Evolutionary conservation across 2,113 vertebrate genomes (phyloP).

Genomic region (Crotalus helleri): DNA sequence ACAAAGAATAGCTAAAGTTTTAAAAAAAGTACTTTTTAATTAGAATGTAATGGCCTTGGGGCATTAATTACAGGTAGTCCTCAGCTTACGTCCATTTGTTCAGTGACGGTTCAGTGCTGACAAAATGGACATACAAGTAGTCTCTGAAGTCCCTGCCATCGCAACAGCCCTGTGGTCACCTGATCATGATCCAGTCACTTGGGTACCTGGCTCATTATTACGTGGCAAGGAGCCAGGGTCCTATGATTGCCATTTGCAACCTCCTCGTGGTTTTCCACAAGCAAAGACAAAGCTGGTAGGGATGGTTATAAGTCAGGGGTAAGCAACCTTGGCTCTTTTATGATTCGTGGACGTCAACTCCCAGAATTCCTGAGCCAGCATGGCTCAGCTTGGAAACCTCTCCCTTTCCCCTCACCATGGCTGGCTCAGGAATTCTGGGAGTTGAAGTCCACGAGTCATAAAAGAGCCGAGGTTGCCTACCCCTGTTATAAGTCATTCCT

Average conservation of each 20-base stretch:
- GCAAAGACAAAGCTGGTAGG: neutral
- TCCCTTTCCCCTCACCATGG: too few species aligned
- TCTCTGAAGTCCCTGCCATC: neutral
- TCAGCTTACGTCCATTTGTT: neutral
- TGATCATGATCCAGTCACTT: neutral
- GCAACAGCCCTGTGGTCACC: neutral
- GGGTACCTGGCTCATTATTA: neutral
- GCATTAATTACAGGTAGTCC: neutral
- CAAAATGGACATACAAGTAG: neutral
- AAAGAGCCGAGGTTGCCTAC: too few species aligned
- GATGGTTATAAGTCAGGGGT: neutral
- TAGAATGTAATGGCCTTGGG: neutral
- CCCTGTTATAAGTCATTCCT: neutral
- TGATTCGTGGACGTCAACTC: too few species aligned
- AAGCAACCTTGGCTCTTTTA: too few species aligned
- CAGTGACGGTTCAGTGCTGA: fast-evolving
- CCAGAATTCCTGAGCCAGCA: too few species aligned
- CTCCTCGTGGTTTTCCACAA: neutral
- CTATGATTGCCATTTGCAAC: neutral
- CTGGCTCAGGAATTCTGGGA: too few species aligned
- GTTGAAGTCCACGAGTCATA: too few species aligned
- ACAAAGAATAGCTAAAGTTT: neutral
- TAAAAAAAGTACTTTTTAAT: neutral
- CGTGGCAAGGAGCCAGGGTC: neutral
- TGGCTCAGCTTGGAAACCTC: too few species aligned